A percentile compares a stretch with the other conserved stretches of the same genome.
Evolutionary conservation across 2,888 invertebrate genomes (phyloP).

Genomic region (Tipula lateralis): DNA sequence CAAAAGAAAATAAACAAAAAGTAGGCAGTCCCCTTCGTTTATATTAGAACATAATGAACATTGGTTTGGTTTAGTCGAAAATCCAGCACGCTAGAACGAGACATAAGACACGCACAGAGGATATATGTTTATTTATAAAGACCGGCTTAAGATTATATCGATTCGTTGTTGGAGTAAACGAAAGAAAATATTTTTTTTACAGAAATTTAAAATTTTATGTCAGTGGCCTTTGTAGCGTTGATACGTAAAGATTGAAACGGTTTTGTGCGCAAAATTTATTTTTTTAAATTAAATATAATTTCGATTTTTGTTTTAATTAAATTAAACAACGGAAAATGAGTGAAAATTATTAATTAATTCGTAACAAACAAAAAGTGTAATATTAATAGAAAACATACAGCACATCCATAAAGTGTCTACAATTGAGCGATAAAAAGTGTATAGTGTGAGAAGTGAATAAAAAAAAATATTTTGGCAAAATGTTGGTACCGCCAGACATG

Average conservation of each 20-base stretch:
- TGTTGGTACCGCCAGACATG: slow-evolving; percentile 91
- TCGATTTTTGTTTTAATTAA: background rate
- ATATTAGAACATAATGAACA: slow-evolving; percentile 3
- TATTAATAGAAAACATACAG: background rate
- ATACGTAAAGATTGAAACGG: slow-evolving; percentile 24
- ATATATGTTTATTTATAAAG: background rate
- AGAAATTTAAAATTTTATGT: slow-evolving; percentile 31
- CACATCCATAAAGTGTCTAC: background rate
- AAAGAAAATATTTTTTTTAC: background rate
- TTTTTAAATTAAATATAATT: background rate
- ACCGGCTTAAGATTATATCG: background rate
- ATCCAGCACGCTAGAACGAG: slow-evolving; percentile 29
- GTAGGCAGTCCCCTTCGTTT: background rate
- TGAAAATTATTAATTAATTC: background rate
- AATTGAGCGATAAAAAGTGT: background rate
- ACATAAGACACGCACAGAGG: background rate
- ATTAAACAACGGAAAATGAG: background rate
- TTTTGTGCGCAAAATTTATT: background rate
- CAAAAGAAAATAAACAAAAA: background rate
- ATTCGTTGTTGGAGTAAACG: slow-evolving; percentile 12
- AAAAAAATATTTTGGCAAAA: slow-evolving; percentile 46
- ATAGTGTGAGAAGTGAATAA: background rate
- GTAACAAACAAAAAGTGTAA: background rate
- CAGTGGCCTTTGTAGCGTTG: slow-evolving; percentile 35
- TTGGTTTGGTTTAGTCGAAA: slow-evolving; percentile 12